Evolutionary conservation across 2,888 invertebrate genomes (phyloP).

Genomic region (Leptarthrus brevirostris): DNA sequence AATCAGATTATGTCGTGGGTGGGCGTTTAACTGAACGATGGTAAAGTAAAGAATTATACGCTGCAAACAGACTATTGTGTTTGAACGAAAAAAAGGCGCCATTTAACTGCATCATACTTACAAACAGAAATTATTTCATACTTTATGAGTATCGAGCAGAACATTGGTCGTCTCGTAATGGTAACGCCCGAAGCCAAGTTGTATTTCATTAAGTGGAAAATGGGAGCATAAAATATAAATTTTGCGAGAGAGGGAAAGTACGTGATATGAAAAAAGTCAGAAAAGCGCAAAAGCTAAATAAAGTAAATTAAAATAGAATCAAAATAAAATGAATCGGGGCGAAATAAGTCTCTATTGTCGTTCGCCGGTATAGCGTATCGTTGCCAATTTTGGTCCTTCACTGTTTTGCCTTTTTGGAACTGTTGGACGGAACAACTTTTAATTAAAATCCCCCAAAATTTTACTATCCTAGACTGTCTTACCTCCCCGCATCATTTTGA

Average conservation of each 20-base stretch:
- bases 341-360: conserved; percentile 46
- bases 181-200: background rate
- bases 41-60: too few relatives aligned
- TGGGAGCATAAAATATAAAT: conserved; percentile 13
- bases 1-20: too few relatives aligned
- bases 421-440: conserved; percentile 50
- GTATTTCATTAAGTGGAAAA: conserved; percentile 34
- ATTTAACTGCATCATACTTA: background rate
- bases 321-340: conserved; percentile 50
- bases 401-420: conserved; percentile 8
- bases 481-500: background rate
- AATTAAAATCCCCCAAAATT: conserved; percentile 50
- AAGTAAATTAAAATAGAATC: conserved; percentile 46
- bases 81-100: too few relatives aligned
- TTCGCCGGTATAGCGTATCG: background rate
- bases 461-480: background rate
- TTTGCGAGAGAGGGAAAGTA: background rate
- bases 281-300: conserved; percentile 5
- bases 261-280: conserved; percentile 6
- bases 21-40: too few relatives aligned
- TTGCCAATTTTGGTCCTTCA: conserved; percentile 2
- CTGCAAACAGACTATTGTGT: too few relatives aligned
- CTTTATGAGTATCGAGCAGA: conserved; percentile 3
- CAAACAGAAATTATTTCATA: conserved; percentile 5
- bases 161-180: background rate